Conservation (phyloP, 1,140 invertebrate genomes). For the Neomicropteryx cornuta region DNA sequence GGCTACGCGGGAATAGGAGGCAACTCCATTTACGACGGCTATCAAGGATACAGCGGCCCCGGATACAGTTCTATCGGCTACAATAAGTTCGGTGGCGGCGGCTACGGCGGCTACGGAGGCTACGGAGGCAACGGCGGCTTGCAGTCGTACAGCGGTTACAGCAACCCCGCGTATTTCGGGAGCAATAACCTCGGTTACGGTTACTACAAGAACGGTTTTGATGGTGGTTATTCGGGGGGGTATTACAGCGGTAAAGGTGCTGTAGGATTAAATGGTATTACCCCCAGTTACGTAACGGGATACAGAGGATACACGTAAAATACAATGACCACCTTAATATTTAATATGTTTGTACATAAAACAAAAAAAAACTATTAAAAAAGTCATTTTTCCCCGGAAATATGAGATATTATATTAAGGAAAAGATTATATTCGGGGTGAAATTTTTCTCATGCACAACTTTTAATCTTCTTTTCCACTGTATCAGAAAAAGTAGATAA, state of each 20-base stretch:
- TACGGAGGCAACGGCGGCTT: conserved; percentile 32
- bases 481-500: too few relatives aligned
- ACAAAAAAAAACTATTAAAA: too few relatives aligned
- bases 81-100: background rate
- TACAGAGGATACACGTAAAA: conserved; percentile 12
- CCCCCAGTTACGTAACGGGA: conserved; percentile 10
- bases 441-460: too few relatives aligned
- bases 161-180: conserved; percentile 23
- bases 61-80: background rate
- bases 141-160: conserved; percentile 28
- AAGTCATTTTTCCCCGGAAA: too few relatives aligned
- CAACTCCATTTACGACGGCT: background rate
- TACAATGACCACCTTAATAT: too few relatives aligned
- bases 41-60: conserved; percentile 4
- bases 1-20: conserved; percentile 3
- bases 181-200: conserved; percentile 26
- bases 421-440: too few relatives aligned
- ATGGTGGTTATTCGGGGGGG: conserved; percentile 19
- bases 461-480: too few relatives aligned
- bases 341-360: too few relatives aligned
- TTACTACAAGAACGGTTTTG: conserved; percentile 23
- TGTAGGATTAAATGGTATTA: conserved; percentile 9
- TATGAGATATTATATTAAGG: too few relatives aligned
- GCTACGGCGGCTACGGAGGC: conserved; percentile 27
- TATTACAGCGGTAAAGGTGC: conserved; percentile 8